Base-by-base conservation (phyloP, 1,140 invertebrate species). In the Drosophila parvula region DNA sequence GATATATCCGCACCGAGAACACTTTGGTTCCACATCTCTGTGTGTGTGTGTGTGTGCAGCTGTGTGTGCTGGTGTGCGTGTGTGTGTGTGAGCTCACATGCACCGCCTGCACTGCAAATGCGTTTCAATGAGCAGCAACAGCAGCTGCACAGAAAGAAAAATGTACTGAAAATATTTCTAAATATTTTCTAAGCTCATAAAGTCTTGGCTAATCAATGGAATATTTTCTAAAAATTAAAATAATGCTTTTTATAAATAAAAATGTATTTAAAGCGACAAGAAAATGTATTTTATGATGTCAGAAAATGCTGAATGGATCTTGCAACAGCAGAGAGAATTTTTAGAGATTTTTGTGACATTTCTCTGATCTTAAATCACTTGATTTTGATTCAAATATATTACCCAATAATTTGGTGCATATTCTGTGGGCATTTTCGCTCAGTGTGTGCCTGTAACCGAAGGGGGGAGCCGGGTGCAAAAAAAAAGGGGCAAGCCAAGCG, bases 51-150 rank as follows among this genome's bases (percentile, higher is more conserved):
- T 36, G 30, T 58, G 38, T 47, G 16, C 47, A 30, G 47, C 14
- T 14, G 16, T 50, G 38, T 50, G 38, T 16, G 44, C 32, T 16
- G 12, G 51, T 65, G 30, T 44, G 51, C 61, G 41, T 70, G 38
- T 61, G 45, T 70, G 41, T 68, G 22, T 44, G 41, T 64, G 36
- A 44, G 38, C 40, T 38, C 57, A 40, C 60, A 41, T 55, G 43
- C 69, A 61, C 56, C 41, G 44, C 41, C 36, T 71, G 53, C 56
- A 69, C 57, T 83, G 81, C 73, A 74, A 83, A 84, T 79, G 67
- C 81, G 77, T 84, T 80, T 79, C 81, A 84, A 84, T 85, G 65
- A 85, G 74, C 77, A 79, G 59, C 64, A 80, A 38, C 60, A 36
- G 50, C 58, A 47, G 50, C 27, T 16, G 14, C 28, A 63, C 28